Evolutionary conservation across 2,797 vertebrate genomes (phyloP).

Genomic region (Crocodylus rhombifer): DNA sequence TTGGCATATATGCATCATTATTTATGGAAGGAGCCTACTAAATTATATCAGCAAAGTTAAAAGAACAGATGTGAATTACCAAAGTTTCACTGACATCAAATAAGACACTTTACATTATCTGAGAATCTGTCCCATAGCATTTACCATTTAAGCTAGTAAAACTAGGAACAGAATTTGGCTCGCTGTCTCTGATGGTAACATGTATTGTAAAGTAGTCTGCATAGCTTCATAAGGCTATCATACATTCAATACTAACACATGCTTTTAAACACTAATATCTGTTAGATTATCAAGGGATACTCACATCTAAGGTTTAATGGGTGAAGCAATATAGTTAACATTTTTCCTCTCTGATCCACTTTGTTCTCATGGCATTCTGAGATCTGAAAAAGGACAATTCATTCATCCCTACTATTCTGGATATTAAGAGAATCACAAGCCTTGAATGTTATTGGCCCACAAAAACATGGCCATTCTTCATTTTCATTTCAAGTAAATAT

Average conservation of each 20-base stretch:
- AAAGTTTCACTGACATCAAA: not conserved
- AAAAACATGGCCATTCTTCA: not conserved
- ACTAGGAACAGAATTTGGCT: not conserved
- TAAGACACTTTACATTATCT: not conserved
- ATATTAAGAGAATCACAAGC: not conserved
- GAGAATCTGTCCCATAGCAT: not conserved
- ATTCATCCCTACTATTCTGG: not conserved
- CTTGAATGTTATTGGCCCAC: not conserved
- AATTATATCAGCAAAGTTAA: not conserved
- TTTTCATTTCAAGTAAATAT: not conserved
- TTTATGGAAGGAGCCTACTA: no score
- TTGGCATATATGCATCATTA: no score
- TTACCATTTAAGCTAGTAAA: not conserved
- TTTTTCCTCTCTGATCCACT: not conserved
- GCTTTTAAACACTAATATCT: not conserved
- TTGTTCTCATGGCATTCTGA: not conserved
- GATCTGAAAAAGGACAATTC: not conserved
- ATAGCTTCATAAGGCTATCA: not conserved
- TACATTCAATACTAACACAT: not conserved
- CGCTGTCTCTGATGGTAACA: not conserved
- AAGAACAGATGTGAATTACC: fast-evolving
- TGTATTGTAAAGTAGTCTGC: not conserved
- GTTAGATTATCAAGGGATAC: not conserved
- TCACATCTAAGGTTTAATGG: not conserved
- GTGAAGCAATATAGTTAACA: not conserved